These are phyloP conservation scores for Halictus rubicundus DNA, from an alignment of 1,140 invertebrate species.

Conservation along the genomic window DNA sequence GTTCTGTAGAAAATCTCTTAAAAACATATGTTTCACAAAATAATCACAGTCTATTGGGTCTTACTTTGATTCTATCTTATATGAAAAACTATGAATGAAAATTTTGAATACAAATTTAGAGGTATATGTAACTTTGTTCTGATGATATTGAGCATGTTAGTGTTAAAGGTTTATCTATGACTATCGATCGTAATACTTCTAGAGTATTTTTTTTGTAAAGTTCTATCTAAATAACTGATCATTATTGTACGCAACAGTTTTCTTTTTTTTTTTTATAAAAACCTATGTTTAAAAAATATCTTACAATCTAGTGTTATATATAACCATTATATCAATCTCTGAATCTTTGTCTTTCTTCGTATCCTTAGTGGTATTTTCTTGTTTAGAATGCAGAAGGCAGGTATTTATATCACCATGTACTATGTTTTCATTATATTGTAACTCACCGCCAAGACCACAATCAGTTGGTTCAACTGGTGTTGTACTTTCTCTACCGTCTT, in stretches of 20 bases:
- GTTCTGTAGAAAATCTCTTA: slow-evolving; percentile 17
- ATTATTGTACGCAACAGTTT: slow-evolving; percentile 27
- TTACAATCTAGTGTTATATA: slow-evolving; percentile 74
- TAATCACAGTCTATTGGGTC: slow-evolving; percentile 25
- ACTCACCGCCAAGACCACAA: slow-evolving; percentile 78
- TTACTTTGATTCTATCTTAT: slow-evolving; percentile 8
- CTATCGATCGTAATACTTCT: slow-evolving; percentile 14
- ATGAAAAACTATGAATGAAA: slow-evolving; percentile 26
- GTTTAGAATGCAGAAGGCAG: slow-evolving; percentile 38
- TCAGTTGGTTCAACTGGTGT: slow-evolving; percentile 73
- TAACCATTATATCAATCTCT: slow-evolving; percentile 65
- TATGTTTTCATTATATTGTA: slow-evolving; percentile 59
- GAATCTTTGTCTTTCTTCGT: slow-evolving; percentile 58
- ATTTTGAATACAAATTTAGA: slow-evolving; percentile 8
- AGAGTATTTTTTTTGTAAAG: slow-evolving; percentile 14
- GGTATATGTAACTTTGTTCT: neutral
- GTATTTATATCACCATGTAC: slow-evolving; percentile 57
- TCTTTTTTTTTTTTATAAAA: slow-evolving; percentile 4
- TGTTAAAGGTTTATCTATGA: neutral
- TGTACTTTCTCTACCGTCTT: slow-evolving; percentile 72
- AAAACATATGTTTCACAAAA: neutral
- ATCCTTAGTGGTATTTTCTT: slow-evolving; percentile 49
- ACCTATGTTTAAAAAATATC: slow-evolving; percentile 7
- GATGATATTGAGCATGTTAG: neutral
- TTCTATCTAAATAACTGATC: slow-evolving; percentile 42